Conservation (phyloP, 2,797 vertebrate genomes). For the Vespertilio murinus region DNA sequence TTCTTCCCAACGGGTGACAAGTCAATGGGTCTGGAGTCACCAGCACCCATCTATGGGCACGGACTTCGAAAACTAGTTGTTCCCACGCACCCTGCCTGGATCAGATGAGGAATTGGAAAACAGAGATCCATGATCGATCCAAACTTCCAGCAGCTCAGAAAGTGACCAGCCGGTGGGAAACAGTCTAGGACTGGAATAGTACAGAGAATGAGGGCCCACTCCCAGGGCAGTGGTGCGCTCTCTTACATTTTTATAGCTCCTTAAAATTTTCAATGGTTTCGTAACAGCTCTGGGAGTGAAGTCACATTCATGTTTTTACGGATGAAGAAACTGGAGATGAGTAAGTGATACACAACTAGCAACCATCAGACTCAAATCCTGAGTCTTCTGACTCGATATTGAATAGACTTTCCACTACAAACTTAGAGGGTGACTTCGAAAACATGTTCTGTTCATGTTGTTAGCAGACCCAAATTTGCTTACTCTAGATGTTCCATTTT, state of each 20-base stretch:
- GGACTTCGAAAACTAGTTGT: not conserved
- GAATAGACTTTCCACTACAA: not conserved
- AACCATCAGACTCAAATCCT: not conserved
- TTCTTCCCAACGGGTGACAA: not conserved
- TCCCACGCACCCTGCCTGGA: not conserved
- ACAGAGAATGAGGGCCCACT: not conserved
- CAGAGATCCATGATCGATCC: not conserved
- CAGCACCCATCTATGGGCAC: not conserved
- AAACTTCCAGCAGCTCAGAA: conserved; percentile 18
- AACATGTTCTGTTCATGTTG: not conserved
- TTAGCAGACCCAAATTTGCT: not conserved
- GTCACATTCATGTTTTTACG: not conserved
- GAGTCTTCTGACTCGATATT: not conserved
- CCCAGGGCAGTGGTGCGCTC: fast-evolving
- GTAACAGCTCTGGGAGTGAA: not conserved
- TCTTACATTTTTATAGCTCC: not conserved
- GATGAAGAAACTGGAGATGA: not conserved
- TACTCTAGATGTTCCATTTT: not conserved
- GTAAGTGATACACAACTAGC: not conserved
- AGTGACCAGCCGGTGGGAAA: not conserved
- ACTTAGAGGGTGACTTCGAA: not conserved
- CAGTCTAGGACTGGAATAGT: not conserved
- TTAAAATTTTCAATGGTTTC: not conserved
- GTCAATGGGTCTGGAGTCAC: not conserved
- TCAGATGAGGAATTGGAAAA: not conserved